Conservation (phyloP, 1,140 invertebrate species). For the Cardiocondyla obscurior region DNA sequence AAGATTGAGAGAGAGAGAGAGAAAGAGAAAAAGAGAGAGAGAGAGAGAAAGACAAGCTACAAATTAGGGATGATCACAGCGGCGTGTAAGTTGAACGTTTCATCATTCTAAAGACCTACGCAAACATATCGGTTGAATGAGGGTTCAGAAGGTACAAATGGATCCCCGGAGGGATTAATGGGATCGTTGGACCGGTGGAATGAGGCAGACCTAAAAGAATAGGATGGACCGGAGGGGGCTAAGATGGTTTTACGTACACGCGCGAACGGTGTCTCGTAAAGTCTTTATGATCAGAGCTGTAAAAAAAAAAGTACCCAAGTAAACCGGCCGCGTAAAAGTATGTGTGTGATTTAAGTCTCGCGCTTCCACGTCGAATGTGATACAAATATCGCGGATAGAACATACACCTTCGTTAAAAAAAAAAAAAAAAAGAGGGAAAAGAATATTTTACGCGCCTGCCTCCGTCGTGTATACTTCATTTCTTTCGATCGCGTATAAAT, state of each 20-base stretch:
- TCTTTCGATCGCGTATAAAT: neutral
- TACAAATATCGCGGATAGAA: neutral
- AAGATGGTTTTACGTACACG: slow-evolving; percentile 37
- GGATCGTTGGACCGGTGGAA: slow-evolving; percentile 39
- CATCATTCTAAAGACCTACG: slow-evolving; percentile 15
- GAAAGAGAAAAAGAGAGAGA: neutral
- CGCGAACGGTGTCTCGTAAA: slow-evolving; percentile 51
- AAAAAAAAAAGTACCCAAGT: slow-evolving; percentile 49
- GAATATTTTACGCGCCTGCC: neutral
- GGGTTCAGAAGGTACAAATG: neutral
- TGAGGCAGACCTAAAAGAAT: slow-evolving; percentile 48
- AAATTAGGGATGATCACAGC: slow-evolving; percentile 13
- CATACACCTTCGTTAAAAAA: neutral
- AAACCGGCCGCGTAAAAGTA: neutral
- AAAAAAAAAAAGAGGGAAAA: neutral
- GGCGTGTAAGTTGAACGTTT: slow-evolving; percentile 2
- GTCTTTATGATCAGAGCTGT: slow-evolving; percentile 40
- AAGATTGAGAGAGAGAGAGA: neutral
- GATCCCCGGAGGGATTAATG: slow-evolving; percentile 28
- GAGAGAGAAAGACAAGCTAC: neutral
- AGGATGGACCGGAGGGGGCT: slow-evolving; percentile 1
- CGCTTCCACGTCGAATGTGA: neutral
- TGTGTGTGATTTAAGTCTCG: slow-evolving; percentile 12
- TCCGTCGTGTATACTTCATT: neutral
- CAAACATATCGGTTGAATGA: neutral